These are phyloP conservation scores for Columbina picui DNA, from an alignment of 2,113 vertebrate species.

Conservation along the genomic window DNA sequence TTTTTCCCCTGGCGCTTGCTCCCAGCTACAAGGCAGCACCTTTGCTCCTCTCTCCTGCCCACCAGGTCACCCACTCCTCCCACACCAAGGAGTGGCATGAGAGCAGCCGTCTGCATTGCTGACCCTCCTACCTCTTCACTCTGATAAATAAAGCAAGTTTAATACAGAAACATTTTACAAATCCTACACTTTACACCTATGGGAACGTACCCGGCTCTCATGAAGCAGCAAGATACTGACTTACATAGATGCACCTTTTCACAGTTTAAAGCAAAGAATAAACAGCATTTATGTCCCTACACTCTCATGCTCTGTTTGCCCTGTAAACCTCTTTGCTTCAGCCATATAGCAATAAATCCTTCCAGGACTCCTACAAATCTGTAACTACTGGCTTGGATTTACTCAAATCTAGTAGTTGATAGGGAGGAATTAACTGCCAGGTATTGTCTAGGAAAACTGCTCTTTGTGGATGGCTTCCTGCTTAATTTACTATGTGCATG, in stretches of 20 bases:
- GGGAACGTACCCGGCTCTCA: background rate
- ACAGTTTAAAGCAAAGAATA: background rate
- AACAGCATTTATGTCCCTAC: background rate
- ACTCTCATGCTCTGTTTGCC: background rate
- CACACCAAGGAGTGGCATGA: accelerated
- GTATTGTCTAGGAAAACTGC: background rate
- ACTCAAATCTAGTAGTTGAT: background rate
- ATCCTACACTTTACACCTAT: background rate
- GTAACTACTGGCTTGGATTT: background rate
- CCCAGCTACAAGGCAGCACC: background rate
- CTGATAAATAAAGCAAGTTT: background rate
- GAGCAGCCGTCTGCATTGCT: accelerated
- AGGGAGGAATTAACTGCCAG: background rate
- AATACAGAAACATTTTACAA: background rate
- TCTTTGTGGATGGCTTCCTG: background rate
- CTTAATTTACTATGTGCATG: background rate
- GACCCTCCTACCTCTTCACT: background rate
- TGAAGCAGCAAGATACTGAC: background rate
- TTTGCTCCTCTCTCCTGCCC: background rate
- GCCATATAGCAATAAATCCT: background rate
- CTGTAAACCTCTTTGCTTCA: background rate
- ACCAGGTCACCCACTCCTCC: accelerated
- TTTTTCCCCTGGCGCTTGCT: background rate
- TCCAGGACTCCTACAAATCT: background rate
- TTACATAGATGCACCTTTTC: background rate